Percentiles rank a stretch among this genome's conserved stretches.
Conservation (phyloP, 1,140 invertebrate species). For the Parapsyche elsis region DNA sequence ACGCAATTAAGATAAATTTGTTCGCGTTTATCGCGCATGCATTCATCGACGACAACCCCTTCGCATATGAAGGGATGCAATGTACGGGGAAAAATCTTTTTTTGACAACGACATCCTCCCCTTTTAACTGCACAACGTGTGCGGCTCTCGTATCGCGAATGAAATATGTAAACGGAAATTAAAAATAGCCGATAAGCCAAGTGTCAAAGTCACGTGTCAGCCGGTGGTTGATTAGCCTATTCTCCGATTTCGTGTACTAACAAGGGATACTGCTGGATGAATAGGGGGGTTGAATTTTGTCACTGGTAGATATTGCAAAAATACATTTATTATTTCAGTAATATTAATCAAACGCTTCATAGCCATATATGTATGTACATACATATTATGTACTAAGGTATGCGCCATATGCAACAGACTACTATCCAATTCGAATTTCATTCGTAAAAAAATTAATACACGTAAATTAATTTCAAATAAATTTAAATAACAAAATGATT, state of each 20-base stretch:
- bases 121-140: background rate
- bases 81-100: background rate
- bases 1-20: slow-evolving; percentile 23
- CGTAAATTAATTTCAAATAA: too few relatives aligned
- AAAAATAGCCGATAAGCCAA: slow-evolving; percentile 52
- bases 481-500: too few relatives aligned
- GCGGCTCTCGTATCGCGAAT: slow-evolving; percentile 14
- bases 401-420: too few relatives aligned
- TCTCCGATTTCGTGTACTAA: slow-evolving; percentile 22
- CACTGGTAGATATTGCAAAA: background rate
- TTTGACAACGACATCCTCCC: slow-evolving; percentile 1
- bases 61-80: background rate
- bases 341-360: too few relatives aligned
- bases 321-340: too few relatives aligned
- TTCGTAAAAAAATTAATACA: too few relatives aligned
- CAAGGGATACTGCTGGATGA: slow-evolving; percentile 4
- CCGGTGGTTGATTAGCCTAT: slow-evolving; percentile 40
- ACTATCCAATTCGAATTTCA: too few relatives aligned
- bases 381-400: too few relatives aligned
- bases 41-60: slow-evolving; percentile 1
- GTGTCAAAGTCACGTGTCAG: slow-evolving; percentile 43
- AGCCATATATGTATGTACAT: too few relatives aligned
- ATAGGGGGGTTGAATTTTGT: background rate
- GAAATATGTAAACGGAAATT: slow-evolving; percentile 55
- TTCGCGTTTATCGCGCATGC: slow-evolving; percentile 9